Evolutionary conservation across 2,888 invertebrate species (phyloP).

Genomic region (Callinectes sapidus): DNA sequence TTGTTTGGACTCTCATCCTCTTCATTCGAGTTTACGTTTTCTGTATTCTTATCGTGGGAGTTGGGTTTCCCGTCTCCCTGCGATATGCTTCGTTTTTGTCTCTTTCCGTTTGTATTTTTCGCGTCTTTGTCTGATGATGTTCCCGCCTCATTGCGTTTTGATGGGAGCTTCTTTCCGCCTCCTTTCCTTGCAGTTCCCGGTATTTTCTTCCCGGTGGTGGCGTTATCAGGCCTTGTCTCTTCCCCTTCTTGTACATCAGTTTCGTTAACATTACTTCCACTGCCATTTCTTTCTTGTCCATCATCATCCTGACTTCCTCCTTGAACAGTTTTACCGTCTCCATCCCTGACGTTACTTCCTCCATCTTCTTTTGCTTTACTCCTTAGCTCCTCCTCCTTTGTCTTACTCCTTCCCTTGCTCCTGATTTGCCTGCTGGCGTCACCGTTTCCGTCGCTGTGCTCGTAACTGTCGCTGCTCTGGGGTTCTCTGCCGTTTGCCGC

Average conservation of each 20-base stretch:
- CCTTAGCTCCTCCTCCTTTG: neutral
- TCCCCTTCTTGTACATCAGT: neutral
- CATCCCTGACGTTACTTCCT: neutral
- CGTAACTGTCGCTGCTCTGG: conserved; percentile 11
- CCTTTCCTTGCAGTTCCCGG: neutral
- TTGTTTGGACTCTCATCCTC: neutral
- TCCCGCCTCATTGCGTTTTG: neutral
- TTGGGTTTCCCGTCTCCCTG: neutral
- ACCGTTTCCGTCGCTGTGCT: neutral
- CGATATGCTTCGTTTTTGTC: neutral
- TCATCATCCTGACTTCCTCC: neutral
- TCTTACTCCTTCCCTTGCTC: neutral
- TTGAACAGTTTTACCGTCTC: neutral
- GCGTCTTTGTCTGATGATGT: neutral
- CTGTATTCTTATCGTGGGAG: neutral
- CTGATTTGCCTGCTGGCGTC: conserved; percentile 3
- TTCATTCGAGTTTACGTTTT: neutral
- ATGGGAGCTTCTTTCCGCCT: neutral
- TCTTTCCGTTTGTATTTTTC: neutral
- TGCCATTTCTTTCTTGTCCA: neutral
- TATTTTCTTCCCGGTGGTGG: neutral
- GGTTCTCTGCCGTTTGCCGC: neutral
- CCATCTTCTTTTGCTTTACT: neutral
- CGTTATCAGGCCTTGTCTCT: neutral
- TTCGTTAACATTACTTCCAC: neutral